Evolutionary conservation across 1,140 invertebrate genomes (phyloP), one percentile per base, ranked within the genome.

Genomic region (Diachasma alloeum): DNA sequence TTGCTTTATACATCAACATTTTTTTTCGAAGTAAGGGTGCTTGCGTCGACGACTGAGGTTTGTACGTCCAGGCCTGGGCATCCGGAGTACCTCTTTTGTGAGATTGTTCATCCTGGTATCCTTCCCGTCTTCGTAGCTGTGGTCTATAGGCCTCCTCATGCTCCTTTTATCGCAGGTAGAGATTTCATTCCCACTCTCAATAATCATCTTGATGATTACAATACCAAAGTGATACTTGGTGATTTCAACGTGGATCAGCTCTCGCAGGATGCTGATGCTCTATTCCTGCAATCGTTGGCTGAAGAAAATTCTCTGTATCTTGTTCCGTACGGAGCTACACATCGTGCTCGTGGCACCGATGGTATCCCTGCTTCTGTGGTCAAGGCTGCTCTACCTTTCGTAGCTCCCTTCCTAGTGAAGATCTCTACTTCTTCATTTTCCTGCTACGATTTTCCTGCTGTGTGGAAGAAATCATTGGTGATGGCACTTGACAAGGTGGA

Each of bases 131-230:
- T 78, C 13, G n/a, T 75, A 8, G 46, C 26, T 26, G 17, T 19
- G 0, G 53, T 75, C 13, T 78, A 78, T 66, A 46, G 77, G 6
- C 77, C 73, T 37, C 72, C 72, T 13, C 67, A 78, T 31, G 36
- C 68, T 0, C 63, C 66, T 13, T 75, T 75, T 31, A n/a, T 59
- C 11, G 4, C n/a, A 10, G 17, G 17, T 19, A 53, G 48, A 42
- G 37, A 44, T 59, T 63, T 72, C 36, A 10, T 31, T n/a, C 44
- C 9, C 8, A 48, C 22, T 22, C 0, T 15, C 72, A 13, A 37
- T 4, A 4, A 5, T 5, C 68, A 17, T 3, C 5, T 26, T 8
- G n/a, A 19, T 1, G n/a, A 17, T 0, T 76, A 72, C 22, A 59
- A 10, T 0, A 17, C 70, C 53, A 59, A 19, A 17, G 53, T 59